These are phyloP conservation scores for Heptranchias perlo DNA, from an alignment of 2,113 vertebrate genomes.

Conservation along the genomic window DNA sequence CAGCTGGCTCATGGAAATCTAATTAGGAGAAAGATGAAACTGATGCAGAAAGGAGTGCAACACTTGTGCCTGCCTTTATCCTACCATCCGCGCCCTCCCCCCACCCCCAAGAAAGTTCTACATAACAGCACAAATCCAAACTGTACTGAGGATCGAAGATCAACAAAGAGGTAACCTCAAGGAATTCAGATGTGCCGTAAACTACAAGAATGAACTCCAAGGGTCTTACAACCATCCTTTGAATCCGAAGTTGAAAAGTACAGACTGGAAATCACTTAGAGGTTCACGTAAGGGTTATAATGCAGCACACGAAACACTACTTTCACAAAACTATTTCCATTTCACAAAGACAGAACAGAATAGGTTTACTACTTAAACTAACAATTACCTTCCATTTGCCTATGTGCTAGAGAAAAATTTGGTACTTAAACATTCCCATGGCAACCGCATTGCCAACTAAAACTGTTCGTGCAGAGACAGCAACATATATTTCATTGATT, in stretches of 20 bases:
- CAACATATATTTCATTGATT: neutral
- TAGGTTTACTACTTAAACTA: neutral
- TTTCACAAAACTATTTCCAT: neutral
- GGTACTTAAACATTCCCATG: no score
- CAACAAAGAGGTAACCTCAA: neutral
- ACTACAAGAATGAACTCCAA: neutral
- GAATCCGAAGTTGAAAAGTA: neutral
- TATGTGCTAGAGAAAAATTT: neutral
- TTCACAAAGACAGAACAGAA: neutral
- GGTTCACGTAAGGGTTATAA: neutral
- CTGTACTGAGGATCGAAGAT: neutral
- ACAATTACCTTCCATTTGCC: neutral
- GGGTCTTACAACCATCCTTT: neutral
- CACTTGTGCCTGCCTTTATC: neutral
- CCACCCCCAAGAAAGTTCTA: neutral
- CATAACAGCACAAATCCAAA: neutral
- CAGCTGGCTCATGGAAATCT: neutral
- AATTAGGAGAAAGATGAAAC: neutral
- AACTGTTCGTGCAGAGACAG: neutral
- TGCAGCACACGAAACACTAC: neutral
- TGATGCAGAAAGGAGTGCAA: neutral
- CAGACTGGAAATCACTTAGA: neutral
- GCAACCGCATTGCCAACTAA: neutral
- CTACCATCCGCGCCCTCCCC: neutral
- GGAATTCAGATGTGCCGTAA: neutral